phyloP scores from a whole-genome alignment of 2,797 vertebrate species.

The Urophycis tenuis region DNA sequence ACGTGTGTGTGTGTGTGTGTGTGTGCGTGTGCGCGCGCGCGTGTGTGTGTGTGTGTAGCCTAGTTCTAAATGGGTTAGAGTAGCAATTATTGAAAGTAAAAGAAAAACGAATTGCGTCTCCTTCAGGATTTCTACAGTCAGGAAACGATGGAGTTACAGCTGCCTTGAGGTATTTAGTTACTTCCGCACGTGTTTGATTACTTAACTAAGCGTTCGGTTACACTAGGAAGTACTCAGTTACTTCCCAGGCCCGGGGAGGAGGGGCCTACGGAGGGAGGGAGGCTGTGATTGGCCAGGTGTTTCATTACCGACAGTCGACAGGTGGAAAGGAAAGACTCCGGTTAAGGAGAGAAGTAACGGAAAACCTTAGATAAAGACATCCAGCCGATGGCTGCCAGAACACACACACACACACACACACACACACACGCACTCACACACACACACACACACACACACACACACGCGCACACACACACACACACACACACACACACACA shows the following conservation, averaged over 20 bases:
- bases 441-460: no score
- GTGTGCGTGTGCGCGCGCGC: not conserved
- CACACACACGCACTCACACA: no score
- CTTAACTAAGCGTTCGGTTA: no score
- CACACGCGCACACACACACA: no score
- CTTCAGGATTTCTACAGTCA: no score
- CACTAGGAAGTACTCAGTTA: no score
- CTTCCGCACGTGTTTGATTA: no score
- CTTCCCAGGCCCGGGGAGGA: not conserved
- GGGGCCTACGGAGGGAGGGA: constrained; percentile 6
- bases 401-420: constrained; percentile 32
- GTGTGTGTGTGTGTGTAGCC: not conserved
- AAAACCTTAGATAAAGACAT: constrained; percentile 24
- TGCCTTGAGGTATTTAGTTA: no score
- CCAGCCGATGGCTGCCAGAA: constrained; percentile 15
- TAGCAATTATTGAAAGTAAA: not conserved
- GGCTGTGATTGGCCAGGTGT: constrained; percentile 7
- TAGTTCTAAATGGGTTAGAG: not conserved
- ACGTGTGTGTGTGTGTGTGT: constrained; percentile 1
- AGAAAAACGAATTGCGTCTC: no score
- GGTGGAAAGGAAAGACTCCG: constrained; percentile 27
- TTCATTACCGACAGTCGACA: constrained; percentile 15
- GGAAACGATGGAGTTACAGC: no score
- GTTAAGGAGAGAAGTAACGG: constrained; percentile 26
- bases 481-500: not conserved